A percentile compares a stretch with the other conserved stretches of the same genome.
Evolutionary conservation across 2,797 vertebrate genomes (phyloP).

Genomic region (Muraenolepis orangiensis): DNA sequence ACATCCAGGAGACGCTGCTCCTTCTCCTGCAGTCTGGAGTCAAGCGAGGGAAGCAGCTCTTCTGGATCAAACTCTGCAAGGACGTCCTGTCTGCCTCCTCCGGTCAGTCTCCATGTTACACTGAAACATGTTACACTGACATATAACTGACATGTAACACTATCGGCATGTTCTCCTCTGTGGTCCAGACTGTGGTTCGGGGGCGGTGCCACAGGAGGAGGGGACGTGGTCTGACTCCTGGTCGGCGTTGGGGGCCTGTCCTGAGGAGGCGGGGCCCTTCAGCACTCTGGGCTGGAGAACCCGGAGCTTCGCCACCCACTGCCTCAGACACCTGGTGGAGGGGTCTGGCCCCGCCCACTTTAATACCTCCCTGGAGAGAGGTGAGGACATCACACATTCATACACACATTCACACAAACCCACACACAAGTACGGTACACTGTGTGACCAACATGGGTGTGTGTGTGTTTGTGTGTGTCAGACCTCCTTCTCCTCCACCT

Average conservation of each 20-base stretch:
- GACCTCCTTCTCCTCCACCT: constrained; percentile 91
- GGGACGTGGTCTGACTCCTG: constrained; percentile 73
- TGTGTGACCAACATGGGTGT: constrained; percentile 32
- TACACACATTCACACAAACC: neutral
- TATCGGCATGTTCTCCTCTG: neutral
- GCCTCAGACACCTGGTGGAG: constrained; percentile 82
- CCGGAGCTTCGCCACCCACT: constrained; percentile 86
- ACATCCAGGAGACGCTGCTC: constrained; percentile 86
- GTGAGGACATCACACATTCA: neutral
- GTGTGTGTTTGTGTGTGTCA: constrained; percentile 86
- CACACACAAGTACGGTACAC: neutral
- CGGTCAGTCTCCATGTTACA: constrained; percentile 60
- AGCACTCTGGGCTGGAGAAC: constrained; percentile 85
- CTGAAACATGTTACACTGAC: neutral
- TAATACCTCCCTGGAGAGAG: too few relatives aligned
- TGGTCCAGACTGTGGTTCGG: constrained; percentile 74
- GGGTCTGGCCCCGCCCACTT: constrained; percentile 59
- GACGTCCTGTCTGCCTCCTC: constrained; percentile 87
- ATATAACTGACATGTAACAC: neutral
- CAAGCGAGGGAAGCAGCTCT: constrained; percentile 80
- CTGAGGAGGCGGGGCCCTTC: constrained; percentile 74
- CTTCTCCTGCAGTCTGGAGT: constrained; percentile 84
- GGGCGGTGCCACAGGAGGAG: constrained; percentile 72
- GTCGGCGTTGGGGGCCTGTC: constrained; percentile 71
- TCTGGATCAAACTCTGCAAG: constrained; percentile 93